These are phyloP conservation scores for Netelia virgata DNA, from an alignment of 2,888 invertebrate genomes.

Conservation along the genomic window DNA sequence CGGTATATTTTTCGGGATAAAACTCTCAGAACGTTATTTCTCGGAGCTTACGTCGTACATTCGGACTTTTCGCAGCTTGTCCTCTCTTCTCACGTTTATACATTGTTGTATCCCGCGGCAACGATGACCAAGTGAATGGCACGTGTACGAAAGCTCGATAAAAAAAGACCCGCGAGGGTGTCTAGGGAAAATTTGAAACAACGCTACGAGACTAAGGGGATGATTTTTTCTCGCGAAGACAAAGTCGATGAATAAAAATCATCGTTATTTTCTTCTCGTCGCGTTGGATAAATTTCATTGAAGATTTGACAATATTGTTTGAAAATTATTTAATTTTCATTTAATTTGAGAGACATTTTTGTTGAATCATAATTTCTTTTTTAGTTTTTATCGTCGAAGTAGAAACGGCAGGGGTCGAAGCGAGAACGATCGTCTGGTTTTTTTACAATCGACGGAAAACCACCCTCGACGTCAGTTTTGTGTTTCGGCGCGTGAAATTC, in stretches of 20 bases:
- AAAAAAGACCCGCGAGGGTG: background rate
- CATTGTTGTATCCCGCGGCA: no score
- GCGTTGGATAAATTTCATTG: background rate
- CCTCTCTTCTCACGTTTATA: background rate
- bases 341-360: background rate
- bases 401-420: background rate
- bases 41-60: slow-evolving; percentile 3
- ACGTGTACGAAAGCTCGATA: background rate
- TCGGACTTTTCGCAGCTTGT: background rate
- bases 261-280: background rate
- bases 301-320: no score
- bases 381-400: background rate
- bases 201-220: no score
- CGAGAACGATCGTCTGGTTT: no score
- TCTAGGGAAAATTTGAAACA: background rate
- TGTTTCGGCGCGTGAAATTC: slow-evolving; percentile 1
- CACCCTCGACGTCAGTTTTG: background rate
- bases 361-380: background rate
- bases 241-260: no score
- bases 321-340: no score
- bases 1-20: slow-evolving; percentile 27
- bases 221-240: no score
- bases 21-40: slow-evolving; percentile 25
- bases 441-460: background rate
- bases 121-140: background rate